Evolutionary conservation across 2,113 vertebrate genomes (phyloP).

Genomic region (Electrona antarctica): DNA sequence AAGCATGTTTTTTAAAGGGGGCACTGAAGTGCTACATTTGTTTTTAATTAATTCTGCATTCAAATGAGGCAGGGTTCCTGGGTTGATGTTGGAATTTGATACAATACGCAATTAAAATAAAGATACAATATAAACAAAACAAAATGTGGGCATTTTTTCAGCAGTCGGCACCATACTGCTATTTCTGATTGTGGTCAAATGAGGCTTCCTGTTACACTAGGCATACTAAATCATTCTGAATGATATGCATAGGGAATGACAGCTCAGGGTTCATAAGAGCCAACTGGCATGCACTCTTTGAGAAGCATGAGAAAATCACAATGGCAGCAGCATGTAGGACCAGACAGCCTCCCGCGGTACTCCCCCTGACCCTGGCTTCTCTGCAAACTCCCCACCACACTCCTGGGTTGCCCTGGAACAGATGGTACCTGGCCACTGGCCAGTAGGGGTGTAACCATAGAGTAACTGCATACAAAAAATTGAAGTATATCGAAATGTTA

Average conservation of each 20-base stretch:
- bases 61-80: background rate
- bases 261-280: conserved; percentile 32
- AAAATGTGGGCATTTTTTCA: background rate
- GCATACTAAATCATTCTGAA: conserved; percentile 33
- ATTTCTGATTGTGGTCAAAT: conserved; percentile 15
- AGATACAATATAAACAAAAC: background rate
- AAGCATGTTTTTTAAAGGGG: no score
- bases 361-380: conserved; percentile 24
- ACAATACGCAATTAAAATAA: background rate
- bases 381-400: conserved; percentile 11
- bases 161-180: background rate
- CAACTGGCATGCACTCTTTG: conserved; percentile 17
- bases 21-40: background rate
- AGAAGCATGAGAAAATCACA: conserved; percentile 44
- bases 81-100: background rate
- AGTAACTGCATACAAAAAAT: no score
- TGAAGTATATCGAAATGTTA: no score
- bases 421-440: conserved; percentile 29
- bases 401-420: conserved; percentile 31
- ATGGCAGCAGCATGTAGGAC: conserved; percentile 21
- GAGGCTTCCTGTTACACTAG: conserved; percentile 7
- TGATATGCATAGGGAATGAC: conserved; percentile 23
- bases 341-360: conserved; percentile 18
- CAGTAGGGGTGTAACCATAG: no score
- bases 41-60: no score